Evolutionary conservation across 2,888 invertebrate species (phyloP), one percentile per base, ranked within the genome.

Genomic region (Chesias legatella): DNA sequence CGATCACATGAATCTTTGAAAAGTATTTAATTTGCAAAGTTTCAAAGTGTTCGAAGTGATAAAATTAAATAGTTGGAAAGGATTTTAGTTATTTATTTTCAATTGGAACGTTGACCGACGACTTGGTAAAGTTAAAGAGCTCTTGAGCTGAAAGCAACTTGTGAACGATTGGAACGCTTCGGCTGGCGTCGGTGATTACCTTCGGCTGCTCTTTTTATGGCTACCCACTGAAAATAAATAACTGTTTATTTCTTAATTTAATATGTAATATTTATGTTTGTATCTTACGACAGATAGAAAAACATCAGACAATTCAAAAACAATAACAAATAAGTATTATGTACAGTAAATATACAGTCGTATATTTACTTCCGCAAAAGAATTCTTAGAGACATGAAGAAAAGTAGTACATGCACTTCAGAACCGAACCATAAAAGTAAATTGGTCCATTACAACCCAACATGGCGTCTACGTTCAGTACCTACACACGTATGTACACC

Each of bases 121-220:
- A 58, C 38, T 60, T 63, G 63, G 43, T 61, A 35, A 63, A 73
- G 69, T 63, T 69, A 65, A 60, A 58, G 48, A 52, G 53, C 50
- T 51, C 53, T 64, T 59, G 22, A 58, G 55, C 52, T 60, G 53
- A 48, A 47, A 51, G 53, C 57, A 60, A 60, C 58, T 60, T 49
- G 60, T 67, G 63, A 67, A 51, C 58, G 67, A 68, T 67, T 64
- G 63, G 63, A 42, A 45, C 35, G 13, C 57, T 52, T 73, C 65
- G 45, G 41, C 67, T 66, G 61, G 38, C 49, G 61, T 61, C 60
- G 36, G 43, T 25, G 13, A 34, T 28, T 32, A 39, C 33, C 36
- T 34, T 26, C 10, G 5, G 28, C 10, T 13, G 21, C 2, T 10
- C 20, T 25, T 45, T 32, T 42, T 23, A 38, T 10, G 17, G 13